Evolutionary conservation across 92 coral and sea anemone genomes (phyloP).

Genomic region (Porites evermanni): DNA sequence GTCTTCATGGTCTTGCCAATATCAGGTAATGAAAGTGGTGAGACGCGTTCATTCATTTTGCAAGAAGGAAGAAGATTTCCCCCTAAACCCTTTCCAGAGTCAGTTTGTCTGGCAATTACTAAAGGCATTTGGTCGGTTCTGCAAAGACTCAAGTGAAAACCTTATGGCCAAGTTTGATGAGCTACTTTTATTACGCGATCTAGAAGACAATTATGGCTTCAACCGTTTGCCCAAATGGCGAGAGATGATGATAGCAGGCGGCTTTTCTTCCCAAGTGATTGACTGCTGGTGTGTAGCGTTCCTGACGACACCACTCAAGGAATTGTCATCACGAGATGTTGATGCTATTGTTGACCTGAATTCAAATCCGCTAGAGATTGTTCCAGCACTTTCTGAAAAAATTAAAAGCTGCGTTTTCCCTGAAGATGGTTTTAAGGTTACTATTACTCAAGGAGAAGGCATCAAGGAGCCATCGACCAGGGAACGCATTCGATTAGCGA

Average conservation of each 20-base stretch:
- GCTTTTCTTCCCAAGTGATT: constrained; percentile 39
- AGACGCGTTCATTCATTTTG: background rate
- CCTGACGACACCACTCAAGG: constrained; percentile 28
- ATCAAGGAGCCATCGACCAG: constrained; percentile 23
- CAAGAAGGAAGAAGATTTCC: background rate
- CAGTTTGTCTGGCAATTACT: constrained; percentile 22
- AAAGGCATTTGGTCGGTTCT: constrained; percentile 21
- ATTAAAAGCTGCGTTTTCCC: constrained; percentile 45
- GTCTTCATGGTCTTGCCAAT: constrained; percentile 23
- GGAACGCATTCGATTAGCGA: constrained; percentile 57
- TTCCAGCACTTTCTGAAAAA: constrained; percentile 37
- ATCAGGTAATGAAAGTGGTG: constrained; percentile 11
- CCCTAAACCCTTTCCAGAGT: background rate
- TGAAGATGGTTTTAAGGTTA: constrained; percentile 24
- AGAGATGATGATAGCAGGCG: constrained; percentile 50
- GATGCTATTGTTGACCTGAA: constrained; percentile 67
- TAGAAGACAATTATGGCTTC: constrained; percentile 51
- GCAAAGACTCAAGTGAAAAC: constrained; percentile 25
- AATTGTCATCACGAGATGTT: constrained; percentile 59
- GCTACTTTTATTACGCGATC: constrained; percentile 23
- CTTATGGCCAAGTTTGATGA: constrained; percentile 12
- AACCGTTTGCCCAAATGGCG: constrained; percentile 61
- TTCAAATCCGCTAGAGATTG: constrained; percentile 14
- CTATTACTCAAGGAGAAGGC: background rate
- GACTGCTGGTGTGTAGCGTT: constrained; percentile 74